phyloP scores from a whole-genome alignment of 2,888 invertebrate species.

The Euplagia quadripunctaria region DNA sequence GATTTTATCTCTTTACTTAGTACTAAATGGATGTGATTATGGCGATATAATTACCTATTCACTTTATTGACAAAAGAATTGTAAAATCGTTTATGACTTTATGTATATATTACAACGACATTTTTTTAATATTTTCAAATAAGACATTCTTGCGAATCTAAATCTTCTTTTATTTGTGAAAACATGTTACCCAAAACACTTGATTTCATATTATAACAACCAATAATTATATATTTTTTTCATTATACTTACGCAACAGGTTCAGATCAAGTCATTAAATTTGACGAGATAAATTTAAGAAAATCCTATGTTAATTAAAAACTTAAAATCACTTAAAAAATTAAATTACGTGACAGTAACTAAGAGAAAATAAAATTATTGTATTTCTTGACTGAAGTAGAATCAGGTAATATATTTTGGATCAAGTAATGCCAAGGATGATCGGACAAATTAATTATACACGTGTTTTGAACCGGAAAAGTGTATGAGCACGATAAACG shows the following conservation, averaged over 20 bases:
- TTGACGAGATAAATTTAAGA: constrained; percentile 14
- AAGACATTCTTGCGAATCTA: neutral
- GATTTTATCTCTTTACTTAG: neutral
- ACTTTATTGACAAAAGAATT: neutral
- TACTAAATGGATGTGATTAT: neutral
- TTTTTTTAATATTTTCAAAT: neutral
- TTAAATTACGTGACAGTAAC: neutral
- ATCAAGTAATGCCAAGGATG: constrained; percentile 48
- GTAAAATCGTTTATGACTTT: neutral
- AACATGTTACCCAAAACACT: neutral
- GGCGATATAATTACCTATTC: neutral
- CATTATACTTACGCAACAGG: constrained; percentile 40
- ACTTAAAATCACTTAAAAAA: constrained; percentile 40
- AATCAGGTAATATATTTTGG: constrained; percentile 10
- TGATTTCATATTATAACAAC: neutral
- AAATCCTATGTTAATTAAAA: constrained; percentile 23
- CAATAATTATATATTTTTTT: neutral
- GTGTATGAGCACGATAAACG: constrained; percentile 53
- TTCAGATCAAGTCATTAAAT: constrained; percentile 25
- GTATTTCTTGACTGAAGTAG: constrained; percentile 3
- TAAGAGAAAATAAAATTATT: constrained; percentile 14
- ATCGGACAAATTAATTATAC: constrained; percentile 47
- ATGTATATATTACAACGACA: neutral
- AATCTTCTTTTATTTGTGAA: neutral
- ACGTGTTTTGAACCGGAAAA: constrained; percentile 75